Percentiles rank a stretch among this genome's conserved stretches.
Evolutionary conservation across 1,140 invertebrate genomes (phyloP).

Genomic region (Zaprionus vittiger): DNA sequence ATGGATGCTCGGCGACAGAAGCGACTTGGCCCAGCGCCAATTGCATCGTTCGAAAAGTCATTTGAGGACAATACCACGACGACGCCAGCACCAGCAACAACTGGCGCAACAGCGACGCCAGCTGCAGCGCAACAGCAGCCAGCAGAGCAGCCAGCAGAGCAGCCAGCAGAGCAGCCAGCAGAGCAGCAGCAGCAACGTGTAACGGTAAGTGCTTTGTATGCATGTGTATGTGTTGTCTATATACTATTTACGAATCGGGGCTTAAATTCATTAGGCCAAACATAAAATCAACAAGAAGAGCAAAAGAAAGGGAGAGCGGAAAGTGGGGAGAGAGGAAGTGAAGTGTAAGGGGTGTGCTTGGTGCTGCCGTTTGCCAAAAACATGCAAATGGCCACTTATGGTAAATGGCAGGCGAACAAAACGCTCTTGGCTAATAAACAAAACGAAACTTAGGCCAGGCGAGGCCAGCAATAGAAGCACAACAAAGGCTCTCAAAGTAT

Average conservation of each 20-base stretch:
- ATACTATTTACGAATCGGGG: slow-evolving; percentile 47
- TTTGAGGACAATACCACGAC: slow-evolving; percentile 89
- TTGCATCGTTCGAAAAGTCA: slow-evolving; percentile 96
- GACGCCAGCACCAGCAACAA: slow-evolving; percentile 24
- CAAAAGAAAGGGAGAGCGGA: not conserved
- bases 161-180: slow-evolving; percentile 17
- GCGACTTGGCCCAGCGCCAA: slow-evolving; percentile 94
- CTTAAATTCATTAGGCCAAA: slow-evolving; percentile 66
- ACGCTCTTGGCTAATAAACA: slow-evolving; percentile 72
- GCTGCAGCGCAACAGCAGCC: slow-evolving; percentile 36
- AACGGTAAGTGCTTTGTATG: slow-evolving; percentile 26
- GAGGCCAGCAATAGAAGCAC: slow-evolving; percentile 23
- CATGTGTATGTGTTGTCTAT: slow-evolving; percentile 10
- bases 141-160: slow-evolving; percentile 20
- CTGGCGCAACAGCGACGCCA: slow-evolving; percentile 29
- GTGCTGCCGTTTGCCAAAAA: slow-evolving; percentile 53
- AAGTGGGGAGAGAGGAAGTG: not conserved
- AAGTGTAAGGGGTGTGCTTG: not conserved
- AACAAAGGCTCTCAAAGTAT: slow-evolving; percentile 17
- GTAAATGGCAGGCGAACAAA: slow-evolving; percentile 52
- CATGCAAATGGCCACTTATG: slow-evolving; percentile 79
- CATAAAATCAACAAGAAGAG: slow-evolving; percentile 23
- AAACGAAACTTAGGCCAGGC: slow-evolving; percentile 59
- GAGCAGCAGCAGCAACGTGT: slow-evolving; percentile 9
- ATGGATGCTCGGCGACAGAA: slow-evolving; percentile 85